These are phyloP conservation scores for Lasioglossum morio DNA, from an alignment of 2,888 invertebrate genomes.

Conservation along the genomic window DNA sequence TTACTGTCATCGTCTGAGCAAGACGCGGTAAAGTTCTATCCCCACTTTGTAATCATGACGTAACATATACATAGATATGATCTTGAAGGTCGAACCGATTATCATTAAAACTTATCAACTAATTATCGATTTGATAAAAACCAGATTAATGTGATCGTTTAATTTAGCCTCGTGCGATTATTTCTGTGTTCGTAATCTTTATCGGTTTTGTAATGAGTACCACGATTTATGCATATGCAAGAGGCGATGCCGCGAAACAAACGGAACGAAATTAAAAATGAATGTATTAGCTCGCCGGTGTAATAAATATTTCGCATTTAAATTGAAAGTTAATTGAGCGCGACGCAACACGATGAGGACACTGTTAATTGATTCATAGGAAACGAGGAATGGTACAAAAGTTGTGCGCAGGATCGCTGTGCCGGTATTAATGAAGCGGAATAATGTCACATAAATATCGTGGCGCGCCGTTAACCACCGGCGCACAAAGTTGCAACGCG, in stretches of 20 bases:
- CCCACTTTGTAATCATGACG: neutral
- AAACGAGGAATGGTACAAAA: neutral
- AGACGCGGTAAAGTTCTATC: neutral
- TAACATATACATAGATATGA: neutral
- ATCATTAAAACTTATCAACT: neutral
- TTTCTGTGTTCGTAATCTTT: neutral
- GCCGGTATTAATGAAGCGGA: constrained; percentile 10
- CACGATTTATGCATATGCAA: neutral
- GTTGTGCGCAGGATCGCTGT: neutral
- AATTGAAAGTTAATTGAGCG: constrained; percentile 12
- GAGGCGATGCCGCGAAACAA: neutral
- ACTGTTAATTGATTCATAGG: constrained; percentile 11
- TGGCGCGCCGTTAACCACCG: neutral
- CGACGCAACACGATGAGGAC: neutral
- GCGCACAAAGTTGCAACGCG: constrained; percentile 13
- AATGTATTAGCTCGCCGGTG: neutral
- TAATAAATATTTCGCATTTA: constrained; percentile 7
- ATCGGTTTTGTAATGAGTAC: neutral
- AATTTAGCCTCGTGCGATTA: neutral
- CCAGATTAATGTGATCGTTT: neutral
- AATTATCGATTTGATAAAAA: neutral
- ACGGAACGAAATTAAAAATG: constrained; percentile 2
- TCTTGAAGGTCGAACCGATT: neutral
- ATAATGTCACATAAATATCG: constrained; percentile 11
- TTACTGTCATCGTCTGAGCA: neutral